phyloP scores from a whole-genome alignment of 2,797 vertebrate species.

The Rhinogobio ventralis region DNA sequence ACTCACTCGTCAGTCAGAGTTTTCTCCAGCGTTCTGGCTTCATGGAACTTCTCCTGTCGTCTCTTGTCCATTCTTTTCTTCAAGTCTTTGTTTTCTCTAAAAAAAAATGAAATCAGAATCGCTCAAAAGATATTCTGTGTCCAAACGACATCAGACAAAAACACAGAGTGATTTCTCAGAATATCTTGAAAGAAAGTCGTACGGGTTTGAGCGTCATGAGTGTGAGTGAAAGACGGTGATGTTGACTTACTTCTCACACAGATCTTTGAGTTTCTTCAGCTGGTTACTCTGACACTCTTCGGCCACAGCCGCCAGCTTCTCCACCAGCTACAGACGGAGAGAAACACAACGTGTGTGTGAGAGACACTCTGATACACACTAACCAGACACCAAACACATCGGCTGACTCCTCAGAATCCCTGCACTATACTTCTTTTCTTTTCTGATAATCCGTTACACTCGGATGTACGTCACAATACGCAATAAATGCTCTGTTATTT shows the following conservation, averaged over 20 bases:
- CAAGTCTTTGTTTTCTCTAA: constrained; percentile 95
- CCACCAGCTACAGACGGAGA: constrained; percentile 83
- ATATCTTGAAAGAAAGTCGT: background rate
- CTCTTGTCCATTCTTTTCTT: constrained; percentile 99
- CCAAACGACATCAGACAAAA: background rate
- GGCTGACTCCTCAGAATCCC: background rate
- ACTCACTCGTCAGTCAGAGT: constrained; percentile 96
- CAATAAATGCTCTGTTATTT: no score
- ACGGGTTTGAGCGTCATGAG: background rate
- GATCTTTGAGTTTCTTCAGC: constrained; percentile 93
- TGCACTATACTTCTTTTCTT: no score
- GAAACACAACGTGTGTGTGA: background rate
- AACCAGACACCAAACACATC: background rate
- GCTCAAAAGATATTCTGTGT: background rate
- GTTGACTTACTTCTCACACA: constrained; percentile 90
- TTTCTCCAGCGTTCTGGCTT: constrained; percentile 94
- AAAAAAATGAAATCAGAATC: constrained; percentile 20
- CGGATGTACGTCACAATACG: no score
- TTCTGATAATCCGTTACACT: no score
- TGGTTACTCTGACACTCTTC: constrained; percentile 95
- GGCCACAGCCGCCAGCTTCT: constrained; percentile 91
- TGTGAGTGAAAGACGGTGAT: background rate
- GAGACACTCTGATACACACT: constrained; percentile 1
- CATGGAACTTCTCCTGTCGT: constrained; percentile 95
- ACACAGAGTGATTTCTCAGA: background rate